Conservation (phyloP, 1,140 invertebrate species). For the Dryas iulia region DNA sequence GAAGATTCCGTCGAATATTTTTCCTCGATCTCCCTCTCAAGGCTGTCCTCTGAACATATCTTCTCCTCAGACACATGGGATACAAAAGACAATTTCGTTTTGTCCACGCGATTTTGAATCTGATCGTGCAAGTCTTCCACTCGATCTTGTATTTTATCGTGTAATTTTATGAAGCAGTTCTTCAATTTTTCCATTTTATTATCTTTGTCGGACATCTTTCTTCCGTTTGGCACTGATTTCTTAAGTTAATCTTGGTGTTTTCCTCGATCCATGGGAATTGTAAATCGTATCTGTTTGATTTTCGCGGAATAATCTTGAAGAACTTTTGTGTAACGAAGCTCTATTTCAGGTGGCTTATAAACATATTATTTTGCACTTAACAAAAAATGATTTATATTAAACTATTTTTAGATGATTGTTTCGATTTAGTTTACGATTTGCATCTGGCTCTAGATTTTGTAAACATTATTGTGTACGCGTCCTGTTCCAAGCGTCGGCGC, state of each 20-base stretch:
- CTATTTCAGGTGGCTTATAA: conserved; percentile 11
- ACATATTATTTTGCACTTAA: neutral
- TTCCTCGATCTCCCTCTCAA: conserved; percentile 40
- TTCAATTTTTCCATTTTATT: conserved; percentile 72
- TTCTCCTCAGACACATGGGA: conserved; percentile 66
- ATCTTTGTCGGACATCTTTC: conserved; percentile 53
- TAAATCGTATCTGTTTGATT: neutral
- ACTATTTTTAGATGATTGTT: conserved; percentile 13
- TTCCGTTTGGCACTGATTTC: neutral
- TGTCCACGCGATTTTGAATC: conserved; percentile 68
- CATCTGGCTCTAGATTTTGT: conserved; percentile 3
- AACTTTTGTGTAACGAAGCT: conserved; percentile 1
- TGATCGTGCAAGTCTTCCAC: conserved; percentile 75
- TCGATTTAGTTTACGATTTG: conserved; percentile 1
- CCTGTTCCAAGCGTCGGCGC: neutral
- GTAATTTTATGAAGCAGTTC: conserved; percentile 59
- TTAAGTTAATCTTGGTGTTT: neutral
- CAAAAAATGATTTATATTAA: conserved; percentile 1
- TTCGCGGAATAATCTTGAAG: neutral
- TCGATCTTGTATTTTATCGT: conserved; percentile 70
- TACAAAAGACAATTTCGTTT: conserved; percentile 60
- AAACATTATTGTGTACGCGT: neutral
- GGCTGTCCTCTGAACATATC: conserved; percentile 47
- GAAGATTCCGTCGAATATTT: conserved; percentile 42
- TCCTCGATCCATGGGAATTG: neutral